Percentiles rank a stretch among this genome's conserved stretches.
Evolutionary conservation across 2,113 vertebrate genomes (phyloP).

Genomic region (Brienomyrus longianalis): DNA sequence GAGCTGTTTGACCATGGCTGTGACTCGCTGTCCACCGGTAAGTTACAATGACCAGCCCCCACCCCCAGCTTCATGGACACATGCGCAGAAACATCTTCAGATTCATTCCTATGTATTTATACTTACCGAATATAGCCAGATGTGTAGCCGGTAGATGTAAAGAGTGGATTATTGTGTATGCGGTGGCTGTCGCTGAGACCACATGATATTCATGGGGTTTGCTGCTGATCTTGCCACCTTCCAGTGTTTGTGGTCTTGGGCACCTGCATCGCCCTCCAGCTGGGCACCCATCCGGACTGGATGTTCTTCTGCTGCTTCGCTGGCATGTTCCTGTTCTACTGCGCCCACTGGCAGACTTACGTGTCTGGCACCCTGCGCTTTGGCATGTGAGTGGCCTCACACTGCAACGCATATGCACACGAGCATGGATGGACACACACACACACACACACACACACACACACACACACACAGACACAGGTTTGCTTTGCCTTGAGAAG

Average conservation of each 20-base stretch:
- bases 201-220: not conserved
- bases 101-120: not conserved
- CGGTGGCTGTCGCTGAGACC: not conserved
- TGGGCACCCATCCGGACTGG: conserved; percentile 96
- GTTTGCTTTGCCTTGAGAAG: not conserved
- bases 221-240: conserved; percentile 28
- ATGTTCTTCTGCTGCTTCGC: conserved; percentile 99
- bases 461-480: not conserved
- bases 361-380: conserved; percentile 93
- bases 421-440: no score
- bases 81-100: not conserved
- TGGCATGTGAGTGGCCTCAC: conserved; percentile 77
- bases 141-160: not conserved
- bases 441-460: not conserved
- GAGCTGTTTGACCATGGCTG: conserved; percentile 98
- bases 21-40: conserved; percentile 94
- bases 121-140: not conserved
- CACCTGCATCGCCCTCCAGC: conserved; percentile 90
- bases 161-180: not conserved
- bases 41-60: not conserved
- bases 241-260: conserved; percentile 96
- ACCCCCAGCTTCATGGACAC: not conserved
- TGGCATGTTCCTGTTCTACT: conserved; percentile 98
- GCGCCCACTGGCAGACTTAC: conserved; percentile 97
- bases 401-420: not conserved